Evolutionary conservation across 1,140 invertebrate species (phyloP).

Genomic region (Amyelois transitella): DNA sequence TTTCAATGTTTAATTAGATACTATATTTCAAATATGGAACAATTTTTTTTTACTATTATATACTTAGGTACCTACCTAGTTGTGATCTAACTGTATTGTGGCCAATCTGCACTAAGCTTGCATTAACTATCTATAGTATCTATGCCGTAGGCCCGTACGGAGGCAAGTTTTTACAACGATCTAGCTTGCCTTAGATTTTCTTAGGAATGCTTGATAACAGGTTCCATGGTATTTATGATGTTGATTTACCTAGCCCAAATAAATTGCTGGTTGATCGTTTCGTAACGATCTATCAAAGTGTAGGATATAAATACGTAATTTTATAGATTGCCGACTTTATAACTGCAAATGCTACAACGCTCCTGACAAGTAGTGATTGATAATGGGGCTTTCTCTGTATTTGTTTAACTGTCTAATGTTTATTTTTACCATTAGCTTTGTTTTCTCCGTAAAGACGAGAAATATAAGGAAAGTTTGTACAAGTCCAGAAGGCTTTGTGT

Average conservation of each 20-base stretch:
- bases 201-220: neutral
- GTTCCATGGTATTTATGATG: neutral
- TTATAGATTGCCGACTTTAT: neutral
- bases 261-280: neutral
- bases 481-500: no score
- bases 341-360: neutral
- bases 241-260: neutral
- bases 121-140: neutral
- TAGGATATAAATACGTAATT: neutral
- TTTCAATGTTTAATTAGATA: no score
- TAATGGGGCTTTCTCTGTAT: no score
- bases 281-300: neutral
- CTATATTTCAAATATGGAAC: no score
- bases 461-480: no score
- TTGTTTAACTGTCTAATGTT: no score
- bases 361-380: no score
- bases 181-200: neutral
- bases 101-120: neutral
- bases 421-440: no score
- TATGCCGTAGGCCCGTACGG: neutral
- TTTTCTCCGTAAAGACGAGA: no score
- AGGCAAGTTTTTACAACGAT: neutral
- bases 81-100: neutral
- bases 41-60: no score
- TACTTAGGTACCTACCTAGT: no score